These are phyloP conservation scores for Tetranychus piercei DNA, from an alignment of 2,888 invertebrate species.

Conservation along the genomic window DNA sequence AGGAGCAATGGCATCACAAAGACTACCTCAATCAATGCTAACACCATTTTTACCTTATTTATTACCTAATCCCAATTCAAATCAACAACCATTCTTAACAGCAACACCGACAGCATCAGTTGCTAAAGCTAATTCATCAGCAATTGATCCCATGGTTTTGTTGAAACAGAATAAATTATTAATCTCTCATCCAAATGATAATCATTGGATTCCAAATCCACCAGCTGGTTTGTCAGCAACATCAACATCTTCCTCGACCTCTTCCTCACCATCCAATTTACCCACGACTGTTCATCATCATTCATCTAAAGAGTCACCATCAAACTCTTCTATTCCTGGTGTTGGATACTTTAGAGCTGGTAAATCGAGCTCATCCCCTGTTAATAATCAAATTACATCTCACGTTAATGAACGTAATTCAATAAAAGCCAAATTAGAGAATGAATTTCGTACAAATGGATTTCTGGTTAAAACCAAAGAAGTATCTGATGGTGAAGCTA, in stretches of 20 bases:
- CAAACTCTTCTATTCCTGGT: neutral
- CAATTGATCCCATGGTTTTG: neutral
- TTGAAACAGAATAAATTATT: neutral
- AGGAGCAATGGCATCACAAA: neutral
- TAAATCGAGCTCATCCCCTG: neutral
- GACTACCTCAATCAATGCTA: neutral
- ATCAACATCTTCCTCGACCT: neutral
- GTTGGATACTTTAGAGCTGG: neutral
- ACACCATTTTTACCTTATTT: neutral
- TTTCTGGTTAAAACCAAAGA: conserved; percentile 83
- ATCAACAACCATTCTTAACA: neutral
- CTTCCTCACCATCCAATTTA: neutral
- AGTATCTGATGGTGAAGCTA: conserved; percentile 73
- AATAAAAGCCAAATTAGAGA: conserved; percentile 58
- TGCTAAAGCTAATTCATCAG: neutral
- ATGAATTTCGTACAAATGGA: conserved; percentile 78
- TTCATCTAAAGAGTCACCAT: neutral
- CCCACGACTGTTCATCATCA: neutral
- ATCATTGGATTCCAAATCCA: neutral
- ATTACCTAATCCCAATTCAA: neutral
- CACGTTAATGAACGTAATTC: conserved; percentile 31
- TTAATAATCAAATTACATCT: neutral
- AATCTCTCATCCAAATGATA: neutral
- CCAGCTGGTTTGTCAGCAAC: neutral
- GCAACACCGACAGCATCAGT: neutral